Conservation (phyloP, 2,797 vertebrate genomes). For the Petrocephalus schoutedeni region DNA sequence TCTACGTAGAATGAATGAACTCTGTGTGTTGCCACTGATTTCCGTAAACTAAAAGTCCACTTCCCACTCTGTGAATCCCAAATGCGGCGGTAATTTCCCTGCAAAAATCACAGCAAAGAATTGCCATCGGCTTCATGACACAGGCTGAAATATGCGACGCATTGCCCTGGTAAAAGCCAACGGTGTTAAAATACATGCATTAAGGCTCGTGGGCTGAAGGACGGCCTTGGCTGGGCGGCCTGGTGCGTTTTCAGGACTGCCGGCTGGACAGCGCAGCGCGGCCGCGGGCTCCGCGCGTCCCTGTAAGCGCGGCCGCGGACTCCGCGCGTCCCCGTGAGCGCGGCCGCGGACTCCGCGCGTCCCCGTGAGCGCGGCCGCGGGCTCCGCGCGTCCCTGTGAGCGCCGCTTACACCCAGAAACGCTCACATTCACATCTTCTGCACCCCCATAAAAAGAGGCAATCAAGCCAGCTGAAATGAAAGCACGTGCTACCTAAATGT, state of each 20-base stretch:
- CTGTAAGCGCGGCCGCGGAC: too few relatives aligned
- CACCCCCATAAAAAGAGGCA: background rate
- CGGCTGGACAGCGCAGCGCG: constrained; percentile 41
- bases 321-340: background rate
- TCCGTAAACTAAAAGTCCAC: background rate
- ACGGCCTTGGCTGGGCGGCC: background rate
- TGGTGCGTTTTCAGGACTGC: constrained; percentile 38
- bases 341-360: background rate
- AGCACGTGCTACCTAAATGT: background rate
- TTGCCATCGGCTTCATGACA: background rate
- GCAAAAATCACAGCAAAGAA: background rate
- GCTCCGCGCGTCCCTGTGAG: background rate
- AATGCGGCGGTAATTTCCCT: background rate
- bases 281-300: background rate
- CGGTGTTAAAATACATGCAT: background rate
- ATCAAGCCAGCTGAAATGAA: background rate
- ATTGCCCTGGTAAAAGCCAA: background rate
- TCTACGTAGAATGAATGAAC: background rate
- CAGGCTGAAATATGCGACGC: background rate
- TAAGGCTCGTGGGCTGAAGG: background rate
- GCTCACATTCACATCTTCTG: background rate
- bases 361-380: background rate
- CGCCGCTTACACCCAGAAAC: background rate
- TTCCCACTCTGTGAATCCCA: background rate
- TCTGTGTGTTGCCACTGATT: background rate